Base-by-base conservation (phyloP, 2,113 vertebrate species). In the Oncorhynchus masou region DNA sequence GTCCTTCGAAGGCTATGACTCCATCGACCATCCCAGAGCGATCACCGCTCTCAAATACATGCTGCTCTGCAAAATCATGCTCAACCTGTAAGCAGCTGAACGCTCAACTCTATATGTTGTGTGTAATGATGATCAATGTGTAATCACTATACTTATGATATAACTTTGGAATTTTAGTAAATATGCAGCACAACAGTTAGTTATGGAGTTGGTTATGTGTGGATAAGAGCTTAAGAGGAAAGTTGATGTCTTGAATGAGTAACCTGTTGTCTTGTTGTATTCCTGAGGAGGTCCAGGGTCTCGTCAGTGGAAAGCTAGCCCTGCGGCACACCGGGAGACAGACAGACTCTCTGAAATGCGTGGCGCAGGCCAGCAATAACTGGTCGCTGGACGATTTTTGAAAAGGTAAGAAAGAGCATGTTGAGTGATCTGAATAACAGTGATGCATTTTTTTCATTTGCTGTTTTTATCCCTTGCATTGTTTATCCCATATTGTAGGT, bases 61-160 rank as follows among this genome's bases (percentile, higher is more conserved):
- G 97, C 93, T 99, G 90, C 95, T 99, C 73, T 99, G 97, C 93
- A 99, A 98, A 92, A 98, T 99, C 91, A 97, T 98, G 97, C 95
- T 99, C 81, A 97, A 95, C 82, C 88, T 81, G 97, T 98, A 94
- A 31, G 67, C 29, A 68, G n/a, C 19, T 62, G 59, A 45, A 15
- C 4, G 0, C 3, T 5, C 5, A 54, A 54, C 16, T 54, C n/a
- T 67, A 19, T 72, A 1, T 74, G 0, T 66, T 65, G 4, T 45
- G 2, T 45, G 39, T 45, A 11, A 2, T 45, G 39, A 11, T 45
- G 39, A 45, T 3, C 9, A 9, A 12, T 11, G 39, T 11, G 39
- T 45, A 45, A 11, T 45, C 39, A 2, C 9, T 45, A 11, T 45
- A 45, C 39, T 9, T 2, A 11, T 11, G 2, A 45, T 45, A 54